Conservation (phyloP, 2,113 vertebrate genomes). For the Ptilorrhoa leucosticta region DNA sequence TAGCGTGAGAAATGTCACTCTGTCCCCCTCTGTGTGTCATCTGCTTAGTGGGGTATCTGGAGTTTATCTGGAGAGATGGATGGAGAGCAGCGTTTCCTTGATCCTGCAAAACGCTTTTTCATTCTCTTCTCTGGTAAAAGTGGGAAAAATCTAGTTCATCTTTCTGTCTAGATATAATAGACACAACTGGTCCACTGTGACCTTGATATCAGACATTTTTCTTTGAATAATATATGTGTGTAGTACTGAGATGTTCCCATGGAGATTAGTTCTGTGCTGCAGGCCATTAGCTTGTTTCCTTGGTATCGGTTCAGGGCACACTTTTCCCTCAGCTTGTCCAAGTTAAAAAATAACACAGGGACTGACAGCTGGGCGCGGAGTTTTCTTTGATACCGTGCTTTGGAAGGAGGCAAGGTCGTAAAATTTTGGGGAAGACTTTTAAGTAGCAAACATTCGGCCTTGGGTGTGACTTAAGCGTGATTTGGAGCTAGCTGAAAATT, state of each 20-base stretch:
- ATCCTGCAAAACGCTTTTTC: not conserved
- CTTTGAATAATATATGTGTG: conserved; percentile 33
- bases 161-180: conserved; percentile 15
- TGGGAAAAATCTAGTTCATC: not conserved
- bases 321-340: not conserved
- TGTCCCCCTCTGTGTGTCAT: not conserved
- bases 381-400: not conserved
- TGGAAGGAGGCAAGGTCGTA: not conserved
- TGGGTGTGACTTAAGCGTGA: not conserved
- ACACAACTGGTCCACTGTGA: conserved; percentile 10
- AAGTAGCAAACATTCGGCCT: not conserved
- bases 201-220: conserved; percentile 24
- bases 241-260: conserved; percentile 35
- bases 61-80: not conserved
- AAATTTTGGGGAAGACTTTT: not conserved
- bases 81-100: not conserved
- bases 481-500: not conserved
- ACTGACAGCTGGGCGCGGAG: not conserved
- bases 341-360: not conserved
- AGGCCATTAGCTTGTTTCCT: conserved; percentile 46
- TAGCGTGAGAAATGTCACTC: not conserved
- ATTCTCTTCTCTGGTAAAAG: not conserved
- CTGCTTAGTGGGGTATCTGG: not conserved
- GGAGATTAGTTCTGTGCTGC: conserved; percentile 38
- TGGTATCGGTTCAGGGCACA: conserved; percentile 29